Conservation (phyloP, 2,113 vertebrate species). For the Tautogolabrus adspersus region DNA sequence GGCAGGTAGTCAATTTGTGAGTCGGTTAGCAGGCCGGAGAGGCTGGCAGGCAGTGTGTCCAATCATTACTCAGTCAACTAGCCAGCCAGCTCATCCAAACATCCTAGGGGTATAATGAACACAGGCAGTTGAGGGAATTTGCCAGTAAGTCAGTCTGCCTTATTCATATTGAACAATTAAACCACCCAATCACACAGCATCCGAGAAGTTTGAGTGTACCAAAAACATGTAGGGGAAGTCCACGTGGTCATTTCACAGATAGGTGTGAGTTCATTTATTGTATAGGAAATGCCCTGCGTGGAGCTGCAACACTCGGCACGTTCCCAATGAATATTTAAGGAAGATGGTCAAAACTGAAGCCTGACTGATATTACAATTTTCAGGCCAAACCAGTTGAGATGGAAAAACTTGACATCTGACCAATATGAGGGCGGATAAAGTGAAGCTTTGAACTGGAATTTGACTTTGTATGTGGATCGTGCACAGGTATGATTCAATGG, state of each 20-base stretch:
- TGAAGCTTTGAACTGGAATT: too few species aligned
- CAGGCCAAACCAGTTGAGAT: too few species aligned
- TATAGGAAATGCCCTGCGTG: not conserved
- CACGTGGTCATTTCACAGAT: not conserved
- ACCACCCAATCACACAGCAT: not conserved
- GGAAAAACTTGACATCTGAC: too few species aligned
- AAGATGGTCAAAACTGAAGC: not conserved
- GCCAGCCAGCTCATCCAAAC: constrained; percentile 23
- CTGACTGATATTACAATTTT: too few species aligned
- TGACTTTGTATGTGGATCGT: too few species aligned
- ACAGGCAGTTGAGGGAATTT: not conserved
- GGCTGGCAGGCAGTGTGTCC: constrained; percentile 28
- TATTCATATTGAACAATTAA: not conserved
- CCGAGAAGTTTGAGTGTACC: not conserved
- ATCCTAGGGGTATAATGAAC: constrained; percentile 19
- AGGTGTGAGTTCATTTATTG: not conserved
- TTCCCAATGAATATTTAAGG: too few species aligned
- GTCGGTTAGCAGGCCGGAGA: constrained; percentile 26
- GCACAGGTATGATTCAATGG: too few species aligned
- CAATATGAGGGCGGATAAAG: too few species aligned
- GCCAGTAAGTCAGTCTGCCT: not conserved
- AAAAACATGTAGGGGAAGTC: not conserved
- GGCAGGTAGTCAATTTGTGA: constrained; percentile 53
- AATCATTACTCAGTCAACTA: constrained; percentile 39
- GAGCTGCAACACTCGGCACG: too few species aligned